A percentile compares a stretch with the other conserved stretches of the same genome.
Conservation (phyloP, 1,140 invertebrate species). For the Bombus sylvicola region DNA sequence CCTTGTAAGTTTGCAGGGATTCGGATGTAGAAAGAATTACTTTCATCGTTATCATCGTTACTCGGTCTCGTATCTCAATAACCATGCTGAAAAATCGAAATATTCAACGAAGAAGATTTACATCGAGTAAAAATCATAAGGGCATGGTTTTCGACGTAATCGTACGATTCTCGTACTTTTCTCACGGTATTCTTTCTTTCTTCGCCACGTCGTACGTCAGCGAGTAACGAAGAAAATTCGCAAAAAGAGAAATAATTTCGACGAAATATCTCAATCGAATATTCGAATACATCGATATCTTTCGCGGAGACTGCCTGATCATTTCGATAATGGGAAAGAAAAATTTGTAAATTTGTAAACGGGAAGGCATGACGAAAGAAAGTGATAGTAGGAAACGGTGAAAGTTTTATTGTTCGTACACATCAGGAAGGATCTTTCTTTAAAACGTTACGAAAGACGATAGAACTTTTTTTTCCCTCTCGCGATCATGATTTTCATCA, state of each 20-base stretch:
- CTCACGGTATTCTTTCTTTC: not conserved
- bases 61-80: not conserved
- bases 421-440: slow-evolving; percentile 27
- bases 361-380: slow-evolving; percentile 11
- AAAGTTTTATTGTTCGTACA: slow-evolving; percentile 50
- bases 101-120: not conserved
- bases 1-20: not conserved
- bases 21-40: not conserved
- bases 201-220: not conserved
- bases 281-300: not conserved
- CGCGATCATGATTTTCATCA: not conserved
- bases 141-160: not conserved
- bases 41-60: not conserved
- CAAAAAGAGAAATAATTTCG: not conserved
- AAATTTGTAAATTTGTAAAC: not conserved
- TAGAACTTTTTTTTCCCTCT: not conserved
- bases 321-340: not conserved
- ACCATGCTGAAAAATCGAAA: not conserved
- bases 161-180: not conserved
- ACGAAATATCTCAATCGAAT: not conserved
- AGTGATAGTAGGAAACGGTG: slow-evolving; percentile 45
- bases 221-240: not conserved
- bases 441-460: slow-evolving; percentile 26
- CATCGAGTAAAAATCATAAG: not conserved
- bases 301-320: not conserved